Evolutionary conservation across 1,140 invertebrate genomes (phyloP), one percentile per base, ranked within the genome.

Genomic region (Lasaia peninsularis): DNA sequence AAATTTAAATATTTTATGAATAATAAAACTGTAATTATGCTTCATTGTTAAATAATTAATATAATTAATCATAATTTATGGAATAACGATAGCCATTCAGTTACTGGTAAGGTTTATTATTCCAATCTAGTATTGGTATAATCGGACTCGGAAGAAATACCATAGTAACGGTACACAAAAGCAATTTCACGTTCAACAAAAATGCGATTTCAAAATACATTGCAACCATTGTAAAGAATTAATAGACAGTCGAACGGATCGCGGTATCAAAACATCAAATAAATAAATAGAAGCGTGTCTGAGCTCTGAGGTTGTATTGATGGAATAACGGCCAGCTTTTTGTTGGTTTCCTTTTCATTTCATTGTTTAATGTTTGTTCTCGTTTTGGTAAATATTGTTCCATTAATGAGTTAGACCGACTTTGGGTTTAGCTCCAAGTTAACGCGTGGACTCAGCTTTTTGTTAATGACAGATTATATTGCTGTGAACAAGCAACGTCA

Each of bases 221-320:
- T 55, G 60, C 33, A 59, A 52, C 71, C 60, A 75, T 82, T 85
- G 73, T 83, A 74, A 59, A 71, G 60, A 72, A 78, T 78, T 81
- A 80, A 81, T 75, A 76, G 71, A 53, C 67, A 73, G 69, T 68
- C 67, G 61, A 74, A 80, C 67, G 67, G 74, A 73, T 75, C 70
- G 74, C 72, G 69, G 75, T 86, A 83, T 78, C 73, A 77, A 73
- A 82, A 85, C 73, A 78, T 75, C 64, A 68, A 82, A 80, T 83
- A 75, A 78, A 80, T 76, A 80, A 56, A 44, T 73, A 71, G 69
- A 72, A 78, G 65, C 74, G 68, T 74, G 60, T 68, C 71, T 69
- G 63, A 74, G 68, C 72, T 68, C 70, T 67, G 63, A 75, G 69
- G 72, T 62, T 65, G 59, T 65, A 82, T 82, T 80, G 65, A 72